Base-by-base conservation (phyloP, 2,113 vertebrate species). In the Xiphophorus hellerii region DNA sequence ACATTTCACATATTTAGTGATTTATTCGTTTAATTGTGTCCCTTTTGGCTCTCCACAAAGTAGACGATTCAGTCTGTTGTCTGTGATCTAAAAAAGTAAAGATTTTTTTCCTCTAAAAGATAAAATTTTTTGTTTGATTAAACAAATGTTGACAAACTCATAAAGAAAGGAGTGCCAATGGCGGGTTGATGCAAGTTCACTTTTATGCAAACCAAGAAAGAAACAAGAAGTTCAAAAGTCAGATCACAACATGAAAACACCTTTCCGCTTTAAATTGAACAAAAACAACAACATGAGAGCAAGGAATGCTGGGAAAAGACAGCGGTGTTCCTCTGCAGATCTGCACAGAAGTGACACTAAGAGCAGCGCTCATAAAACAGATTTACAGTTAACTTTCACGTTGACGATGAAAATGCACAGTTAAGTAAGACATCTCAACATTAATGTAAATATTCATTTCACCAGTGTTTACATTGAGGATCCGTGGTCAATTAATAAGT, bases 361-460 rank as follows among this genome's bases (percentile, higher is more conserved):
- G 63, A 67, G 37, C 62, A 66, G 64, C 33, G 7, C 25, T 29
- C 15, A 65, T 14, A 29, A 67, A 58, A 37, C 20, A 74, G 78
- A 84, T 62, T 82, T 65, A 68, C 63, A 66, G 69, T 81, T 83
- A 83, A 83, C 79, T 86, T 86, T 83, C 66, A 71, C 67, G 66
- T 70, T 64, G 66, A 73, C 15, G 0, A 71, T 67, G 66, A 71
- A 84, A 81, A 73, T 12, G 4, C 80, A 51, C 30, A 14, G 14
- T 70, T 70, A 51, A 81, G 61, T 51, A 69, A 77, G 79, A 83
- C 83, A 61, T 31, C 69, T 65, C 72, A 31, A 60, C 77, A 10
- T 70, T 68, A 58, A 54, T 64, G 80, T 89, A 76, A 86, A 88
- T 86, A 84, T 85, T 78, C 48, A 84, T 86, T 85, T 87, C 72